Percentiles rank a stretch among this genome's conserved stretches.
phyloP scores from a whole-genome alignment of 2,113 vertebrate species.

The Suncus etruscus region DNA sequence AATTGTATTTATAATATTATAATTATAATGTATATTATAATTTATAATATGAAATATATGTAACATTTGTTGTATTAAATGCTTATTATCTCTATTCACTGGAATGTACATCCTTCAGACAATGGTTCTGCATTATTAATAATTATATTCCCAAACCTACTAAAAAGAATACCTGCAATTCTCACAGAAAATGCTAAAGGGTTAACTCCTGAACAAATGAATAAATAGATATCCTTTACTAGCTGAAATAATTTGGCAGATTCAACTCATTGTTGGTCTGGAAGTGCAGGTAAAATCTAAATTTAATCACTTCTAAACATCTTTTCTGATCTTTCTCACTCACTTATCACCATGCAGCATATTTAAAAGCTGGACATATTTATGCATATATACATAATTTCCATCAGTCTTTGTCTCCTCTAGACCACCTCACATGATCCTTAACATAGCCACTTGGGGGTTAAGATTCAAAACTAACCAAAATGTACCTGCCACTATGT shows the following conservation, averaged over 20 bases:
- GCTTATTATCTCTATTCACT: neutral
- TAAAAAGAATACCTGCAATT: neutral
- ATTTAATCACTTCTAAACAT: neutral
- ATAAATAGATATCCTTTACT: neutral
- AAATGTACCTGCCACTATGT: neutral
- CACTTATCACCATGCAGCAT: neutral
- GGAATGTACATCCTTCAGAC: neutral
- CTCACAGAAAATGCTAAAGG: neutral
- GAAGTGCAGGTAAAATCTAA: neutral
- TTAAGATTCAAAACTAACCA: neutral
- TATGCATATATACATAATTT: neutral
- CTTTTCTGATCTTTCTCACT: neutral
- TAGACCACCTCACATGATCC: neutral
- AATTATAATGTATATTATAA: neutral
- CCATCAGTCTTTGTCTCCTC: neutral
- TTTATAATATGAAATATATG: neutral
- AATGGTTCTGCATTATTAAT: neutral
- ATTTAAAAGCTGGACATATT: neutral
- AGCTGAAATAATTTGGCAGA: neutral
- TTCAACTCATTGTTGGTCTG: neutral
- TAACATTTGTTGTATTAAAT: slow-evolving; percentile 1
- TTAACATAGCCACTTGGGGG: too few species aligned
- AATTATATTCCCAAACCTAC: neutral
- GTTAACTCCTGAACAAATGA: neutral
- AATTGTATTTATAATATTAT: too few species aligned